Percentiles rank a stretch among this genome's conserved stretches.
These are phyloP conservation scores for Megalops cyprinoides DNA, from an alignment of 2,797 vertebrate genomes.

Conservation along the genomic window DNA sequence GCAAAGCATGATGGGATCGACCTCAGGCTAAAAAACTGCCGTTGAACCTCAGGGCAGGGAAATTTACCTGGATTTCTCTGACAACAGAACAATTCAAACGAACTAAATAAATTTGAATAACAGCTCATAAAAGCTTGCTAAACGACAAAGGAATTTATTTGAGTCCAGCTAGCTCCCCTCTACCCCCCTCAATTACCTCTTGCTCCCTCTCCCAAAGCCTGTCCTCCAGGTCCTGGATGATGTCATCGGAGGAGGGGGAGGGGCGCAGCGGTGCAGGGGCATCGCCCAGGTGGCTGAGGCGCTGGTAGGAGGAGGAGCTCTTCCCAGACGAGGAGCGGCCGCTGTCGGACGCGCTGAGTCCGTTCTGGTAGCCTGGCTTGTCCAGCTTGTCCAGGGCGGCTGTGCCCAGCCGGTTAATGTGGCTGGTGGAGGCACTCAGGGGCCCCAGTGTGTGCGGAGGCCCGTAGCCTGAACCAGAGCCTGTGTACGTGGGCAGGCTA, in stretches of 20 bases:
- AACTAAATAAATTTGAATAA: neutral
- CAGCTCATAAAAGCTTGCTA: neutral
- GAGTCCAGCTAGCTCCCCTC: neutral
- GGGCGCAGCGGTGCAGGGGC: conserved; percentile 82
- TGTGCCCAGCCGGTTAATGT: conserved; percentile 95
- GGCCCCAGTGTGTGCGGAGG: conserved; percentile 90
- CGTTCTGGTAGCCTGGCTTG: conserved; percentile 84
- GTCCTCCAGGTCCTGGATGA: conserved; percentile 96
- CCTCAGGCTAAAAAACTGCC: neutral
- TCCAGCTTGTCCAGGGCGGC: conserved; percentile 57
- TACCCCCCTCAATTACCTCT: conserved; percentile 76
- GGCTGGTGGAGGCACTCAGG: conserved; percentile 97
- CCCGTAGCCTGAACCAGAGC: conserved; percentile 75
- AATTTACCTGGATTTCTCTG: neutral
- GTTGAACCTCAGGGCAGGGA: too few relatives aligned
- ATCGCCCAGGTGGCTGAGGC: conserved; percentile 88
- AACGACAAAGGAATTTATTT: neutral
- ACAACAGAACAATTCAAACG: neutral
- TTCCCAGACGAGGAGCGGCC: conserved; percentile 91
- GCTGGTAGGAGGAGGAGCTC: conserved; percentile 91
- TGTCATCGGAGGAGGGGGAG: conserved; percentile 94
- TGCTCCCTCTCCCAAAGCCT: conserved; percentile 98
- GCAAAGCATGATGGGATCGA: neutral
- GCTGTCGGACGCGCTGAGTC: conserved; percentile 92
- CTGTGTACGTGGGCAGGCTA: conserved; percentile 92